Evolutionary conservation across 2,113 vertebrate genomes (phyloP), one percentile per base, ranked within the genome.

Genomic region (Phasianus colchicus): DNA sequence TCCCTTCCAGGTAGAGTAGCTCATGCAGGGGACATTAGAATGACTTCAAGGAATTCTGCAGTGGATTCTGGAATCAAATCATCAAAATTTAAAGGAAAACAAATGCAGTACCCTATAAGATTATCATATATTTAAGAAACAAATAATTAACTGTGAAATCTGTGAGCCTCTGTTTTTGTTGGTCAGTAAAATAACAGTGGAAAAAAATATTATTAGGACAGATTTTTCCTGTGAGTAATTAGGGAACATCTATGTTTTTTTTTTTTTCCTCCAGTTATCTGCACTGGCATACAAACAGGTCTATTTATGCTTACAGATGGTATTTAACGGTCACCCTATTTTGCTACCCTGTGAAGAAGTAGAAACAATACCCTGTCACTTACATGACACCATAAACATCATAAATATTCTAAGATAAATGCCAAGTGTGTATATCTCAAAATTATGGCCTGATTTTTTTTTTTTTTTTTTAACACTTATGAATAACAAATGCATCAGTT

Each of bases 1-100:
- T 67, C 84, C 83, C 89, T 94, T 93, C 92, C 66, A 92, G 42
- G 58, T 54, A 91, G 50, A 85, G 84, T 20, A 83, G 32, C 67
- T 73, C 50, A 71, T 67, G 86, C 18, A 85, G 74, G 87, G 71
- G 29, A 58, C 71, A 83, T 89, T 40, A 79, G 63, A 83, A 61
- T 66, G 52, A 80, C 67, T 89, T 91, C 91, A 75, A 88, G 66
- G 79, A 92, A 89, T 63, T 58, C 50, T 42, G 61, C 38, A 82
- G 47, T 67, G 66, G 30, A 16, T 88, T 29, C 40, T 66, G 57
- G 67, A 88, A 91, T 84, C 71, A 92, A 81, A 54, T 90, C 17
- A 36, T 83, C 43, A 27, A 64, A 91, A 87, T 89, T 74, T 19
- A 89, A 72, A 93, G 63, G 34, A 89, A 75, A 85, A 5, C 27